These are phyloP conservation scores for Xyliphius kryptos DNA, from an alignment of 2,113 vertebrate genomes.

Conservation along the genomic window DNA sequence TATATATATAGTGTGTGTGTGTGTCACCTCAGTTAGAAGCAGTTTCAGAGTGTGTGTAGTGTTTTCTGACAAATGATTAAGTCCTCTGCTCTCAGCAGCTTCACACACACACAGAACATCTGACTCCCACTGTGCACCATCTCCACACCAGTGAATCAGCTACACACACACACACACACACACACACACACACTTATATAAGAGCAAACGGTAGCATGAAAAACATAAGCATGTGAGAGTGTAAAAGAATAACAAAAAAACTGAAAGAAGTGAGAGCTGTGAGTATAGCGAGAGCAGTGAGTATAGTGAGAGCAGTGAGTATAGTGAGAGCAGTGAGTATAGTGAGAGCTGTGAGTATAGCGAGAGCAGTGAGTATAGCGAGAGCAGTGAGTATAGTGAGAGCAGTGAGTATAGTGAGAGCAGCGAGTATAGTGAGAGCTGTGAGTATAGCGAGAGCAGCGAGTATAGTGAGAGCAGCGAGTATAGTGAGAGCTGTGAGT, in stretches of 20 bases:
- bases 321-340: not conserved
- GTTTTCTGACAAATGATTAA: slow-evolving; percentile 63
- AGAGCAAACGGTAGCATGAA: too few relatives aligned
- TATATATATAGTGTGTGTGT: slow-evolving; percentile 24
- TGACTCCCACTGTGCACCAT: slow-evolving; percentile 58
- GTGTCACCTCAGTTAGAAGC: slow-evolving; percentile 76
- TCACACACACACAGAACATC: slow-evolving; percentile 72
- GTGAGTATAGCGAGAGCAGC: not conserved
- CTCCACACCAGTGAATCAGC: slow-evolving; percentile 71
- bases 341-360: not conserved
- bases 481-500: not conserved
- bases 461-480: not conserved
- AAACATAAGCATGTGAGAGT: slow-evolving; percentile 6
- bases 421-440: not conserved
- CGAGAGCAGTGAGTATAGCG: too few relatives aligned
- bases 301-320: not conserved
- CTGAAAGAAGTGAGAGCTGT: not conserved
- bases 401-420: slow-evolving; percentile 13
- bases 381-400: too few relatives aligned
- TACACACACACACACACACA: slow-evolving; percentile 47
- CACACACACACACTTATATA: slow-evolving; percentile 18
- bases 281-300: not conserved
- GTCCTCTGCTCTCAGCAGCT: slow-evolving; percentile 58
- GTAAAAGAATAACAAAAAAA: too few relatives aligned
- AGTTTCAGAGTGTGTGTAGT: slow-evolving; percentile 61